Base-by-base conservation (phyloP, 2,797 vertebrate genomes). In the Hippopotamyrus pictus region DNA sequence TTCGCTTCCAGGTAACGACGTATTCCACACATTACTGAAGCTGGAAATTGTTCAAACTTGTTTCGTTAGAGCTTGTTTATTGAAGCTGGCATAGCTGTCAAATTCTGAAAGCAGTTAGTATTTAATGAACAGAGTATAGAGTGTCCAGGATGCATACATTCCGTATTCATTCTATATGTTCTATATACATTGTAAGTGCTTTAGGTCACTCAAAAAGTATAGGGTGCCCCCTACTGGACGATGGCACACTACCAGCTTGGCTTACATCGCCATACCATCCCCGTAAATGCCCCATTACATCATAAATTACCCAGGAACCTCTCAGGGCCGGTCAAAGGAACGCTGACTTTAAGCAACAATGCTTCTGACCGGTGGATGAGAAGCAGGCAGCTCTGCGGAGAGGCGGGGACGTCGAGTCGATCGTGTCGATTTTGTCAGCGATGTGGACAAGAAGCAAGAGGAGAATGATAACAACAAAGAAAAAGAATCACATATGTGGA, bases 141-240 rank as follows among this genome's bases (percentile, higher is more conserved):
- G 62, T 51, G 83, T 22, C 22, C 25, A 22, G 9, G 41, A 82
- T 82, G 5, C 0, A 76, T 33, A 33, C 65, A 33, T 33, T 69
- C 11, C 14, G 29, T 14, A 69, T 69, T 33, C 65, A 33, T 25
- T 46, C 12, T 54, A 22, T 62, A 88, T 19, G 7, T 25, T 69
- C 48, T 19, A 85, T 22, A 51, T 14, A 57, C 79, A 85, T n/a
- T 19, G 1, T n/a, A 53, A 82, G 83, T 57, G 37, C 89, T 92
- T 89, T 93, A 89, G 91, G 93, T 93, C 93, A 93, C 65, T 62
- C 19, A 95, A 92, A 95, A 94, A 96, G 95, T 93, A 94, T 95
- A 96, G 93, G 95, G 95, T 95, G 96, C 96, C 96, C 95, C 95
- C 96, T 96, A 95, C 95, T 95, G 96, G 95, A 22, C 17, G 6